Conservation (phyloP, 1,140 invertebrate species). For the Aporrectodea caliginosa region DNA sequence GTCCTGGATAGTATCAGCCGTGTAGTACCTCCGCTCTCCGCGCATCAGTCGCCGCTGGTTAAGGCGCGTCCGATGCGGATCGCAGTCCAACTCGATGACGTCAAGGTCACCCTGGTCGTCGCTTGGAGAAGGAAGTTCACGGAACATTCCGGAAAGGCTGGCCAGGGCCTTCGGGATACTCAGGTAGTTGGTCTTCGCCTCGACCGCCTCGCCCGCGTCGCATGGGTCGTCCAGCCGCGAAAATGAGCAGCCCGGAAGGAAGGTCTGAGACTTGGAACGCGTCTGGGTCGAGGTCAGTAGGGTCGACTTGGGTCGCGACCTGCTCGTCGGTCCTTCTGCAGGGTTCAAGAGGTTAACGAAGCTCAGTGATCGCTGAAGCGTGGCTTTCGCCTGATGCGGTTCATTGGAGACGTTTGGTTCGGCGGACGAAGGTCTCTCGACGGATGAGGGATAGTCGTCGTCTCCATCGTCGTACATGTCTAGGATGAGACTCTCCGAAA, state of each 20-base stretch:
- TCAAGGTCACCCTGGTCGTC: not conserved
- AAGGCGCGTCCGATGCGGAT: conserved; percentile 33
- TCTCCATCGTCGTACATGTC: not conserved
- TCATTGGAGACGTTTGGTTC: not conserved
- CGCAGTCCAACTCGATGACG: not conserved
- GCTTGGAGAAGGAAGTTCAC: not conserved
- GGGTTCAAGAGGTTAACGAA: not conserved
- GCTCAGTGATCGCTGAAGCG: not conserved
- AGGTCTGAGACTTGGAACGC: not conserved
- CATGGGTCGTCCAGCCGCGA: not conserved
- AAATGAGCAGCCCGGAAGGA: not conserved
- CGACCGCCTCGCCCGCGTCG: not conserved
- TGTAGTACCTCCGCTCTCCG: conserved; percentile 62
- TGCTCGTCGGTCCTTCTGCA: not conserved
- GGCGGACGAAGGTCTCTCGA: not conserved
- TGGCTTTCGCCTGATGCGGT: not conserved
- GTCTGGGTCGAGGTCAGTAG: not conserved
- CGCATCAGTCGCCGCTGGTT: conserved; percentile 58
- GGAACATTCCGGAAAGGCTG: not conserved
- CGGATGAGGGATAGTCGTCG: not conserved
- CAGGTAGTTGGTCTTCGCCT: not conserved
- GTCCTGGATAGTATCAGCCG: conserved; percentile 66
- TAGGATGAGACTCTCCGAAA: not conserved
- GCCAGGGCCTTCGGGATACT: not conserved
- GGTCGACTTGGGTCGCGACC: not conserved